Percentiles rank a stretch among this genome's conserved stretches.
These are phyloP conservation scores for Hippolais icterina DNA, from an alignment of 2,113 vertebrate genomes.

Conservation along the genomic window DNA sequence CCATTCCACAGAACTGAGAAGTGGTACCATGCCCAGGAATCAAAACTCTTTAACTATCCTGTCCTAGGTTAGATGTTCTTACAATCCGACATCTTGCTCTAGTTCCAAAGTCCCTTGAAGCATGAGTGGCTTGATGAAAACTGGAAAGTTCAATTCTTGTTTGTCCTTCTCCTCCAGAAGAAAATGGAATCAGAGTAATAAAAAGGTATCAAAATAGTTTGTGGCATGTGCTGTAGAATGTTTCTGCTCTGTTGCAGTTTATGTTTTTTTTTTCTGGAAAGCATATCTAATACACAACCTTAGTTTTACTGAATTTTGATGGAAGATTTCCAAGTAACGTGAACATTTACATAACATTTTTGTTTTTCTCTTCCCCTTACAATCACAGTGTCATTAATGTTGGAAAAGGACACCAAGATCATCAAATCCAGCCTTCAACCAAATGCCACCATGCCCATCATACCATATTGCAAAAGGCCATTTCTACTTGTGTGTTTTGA, in stretches of 20 bases:
- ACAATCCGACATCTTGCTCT: neutral
- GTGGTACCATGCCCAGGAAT: neutral
- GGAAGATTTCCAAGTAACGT: neutral
- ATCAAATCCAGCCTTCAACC: neutral
- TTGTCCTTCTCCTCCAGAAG: neutral
- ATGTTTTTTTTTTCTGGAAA: neutral
- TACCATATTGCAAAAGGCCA: no score
- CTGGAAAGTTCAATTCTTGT: neutral
- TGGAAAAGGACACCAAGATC: neutral
- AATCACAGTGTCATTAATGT: neutral
- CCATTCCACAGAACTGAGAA: neutral
- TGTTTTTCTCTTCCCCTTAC: neutral
- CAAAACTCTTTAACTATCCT: neutral
- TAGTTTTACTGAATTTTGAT: neutral
- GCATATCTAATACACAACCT: neutral
- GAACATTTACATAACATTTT: neutral
- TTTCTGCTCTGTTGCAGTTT: neutral
- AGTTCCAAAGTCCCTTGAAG: accelerated
- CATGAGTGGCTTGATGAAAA: accelerated
- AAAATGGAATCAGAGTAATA: neutral
- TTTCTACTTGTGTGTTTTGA: neutral
- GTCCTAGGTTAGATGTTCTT: neutral
- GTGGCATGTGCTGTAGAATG: neutral
- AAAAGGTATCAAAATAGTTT: neutral
- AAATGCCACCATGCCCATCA: neutral